phyloP scores from a whole-genome alignment of 2,888 invertebrate genomes.

The Hoplodrina blanda region DNA sequence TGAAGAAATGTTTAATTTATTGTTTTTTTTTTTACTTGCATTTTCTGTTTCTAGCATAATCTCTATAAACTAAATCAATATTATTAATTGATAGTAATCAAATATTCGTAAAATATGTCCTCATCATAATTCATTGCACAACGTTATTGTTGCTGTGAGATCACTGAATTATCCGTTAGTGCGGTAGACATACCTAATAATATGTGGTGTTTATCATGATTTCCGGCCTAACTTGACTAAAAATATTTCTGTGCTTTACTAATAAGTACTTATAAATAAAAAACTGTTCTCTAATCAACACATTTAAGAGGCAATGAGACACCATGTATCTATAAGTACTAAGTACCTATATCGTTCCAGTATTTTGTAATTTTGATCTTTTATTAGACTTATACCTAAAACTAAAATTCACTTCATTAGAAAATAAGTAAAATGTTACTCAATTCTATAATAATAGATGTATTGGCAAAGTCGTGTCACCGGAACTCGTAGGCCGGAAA shows the following conservation, averaged over 20 bases:
- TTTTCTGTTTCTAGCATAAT: conserved; percentile 44
- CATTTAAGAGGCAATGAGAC: conserved; percentile 16
- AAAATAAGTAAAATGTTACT: conserved; percentile 31
- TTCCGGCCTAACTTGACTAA: conserved; percentile 41
- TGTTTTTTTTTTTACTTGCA: conserved; percentile 40
- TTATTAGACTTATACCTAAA: conserved; percentile 14
- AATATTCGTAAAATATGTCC: conserved; percentile 27
- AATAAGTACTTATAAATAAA: background rate
- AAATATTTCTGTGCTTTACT: background rate
- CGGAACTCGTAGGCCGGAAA: conserved; percentile 53
- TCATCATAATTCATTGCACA: conserved; percentile 28
- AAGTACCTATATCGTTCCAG: conserved; percentile 19
- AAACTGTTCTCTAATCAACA: conserved; percentile 12
- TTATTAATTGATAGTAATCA: conserved; percentile 25
- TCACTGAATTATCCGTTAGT: conserved; percentile 15
- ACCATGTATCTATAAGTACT: conserved; percentile 11
- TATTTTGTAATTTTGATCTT: conserved; percentile 31
- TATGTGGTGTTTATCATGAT: conserved; percentile 17
- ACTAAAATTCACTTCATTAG: conserved; percentile 39
- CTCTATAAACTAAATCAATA: conserved; percentile 24
- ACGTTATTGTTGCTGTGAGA: conserved; percentile 11
- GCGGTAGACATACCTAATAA: background rate
- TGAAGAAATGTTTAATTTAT: conserved; percentile 30
- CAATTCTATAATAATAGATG: conserved; percentile 19
- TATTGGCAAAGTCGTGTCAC: conserved; percentile 29